A percentile compares a stretch with the other conserved stretches of the same genome.
Evolutionary conservation across 2,888 invertebrate genomes (phyloP).

Genomic region (Creontiades dilutus): DNA sequence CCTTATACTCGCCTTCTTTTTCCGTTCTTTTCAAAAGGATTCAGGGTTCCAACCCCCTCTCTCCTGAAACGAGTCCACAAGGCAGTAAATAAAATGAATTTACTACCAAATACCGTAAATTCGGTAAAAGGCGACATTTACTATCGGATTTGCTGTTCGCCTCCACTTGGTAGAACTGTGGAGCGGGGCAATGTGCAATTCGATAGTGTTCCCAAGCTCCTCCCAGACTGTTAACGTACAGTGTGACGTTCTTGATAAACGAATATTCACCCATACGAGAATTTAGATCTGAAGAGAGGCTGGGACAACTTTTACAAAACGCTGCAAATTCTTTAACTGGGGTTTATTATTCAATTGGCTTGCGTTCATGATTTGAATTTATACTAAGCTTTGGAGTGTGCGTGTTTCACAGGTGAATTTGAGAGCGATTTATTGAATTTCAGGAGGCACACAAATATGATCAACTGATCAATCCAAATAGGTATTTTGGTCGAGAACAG

Average conservation of each 20-base stretch:
- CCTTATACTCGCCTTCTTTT: background rate
- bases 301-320: too few species aligned
- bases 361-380: too few species aligned
- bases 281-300: too few species aligned
- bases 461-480: too few species aligned
- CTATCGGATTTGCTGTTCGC: conserved; percentile 34
- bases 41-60: background rate
- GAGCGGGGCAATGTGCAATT: background rate
- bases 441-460: too few species aligned
- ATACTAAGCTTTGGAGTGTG: too few species aligned
- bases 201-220: background rate
- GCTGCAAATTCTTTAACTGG: too few species aligned
- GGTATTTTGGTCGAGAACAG: too few species aligned
- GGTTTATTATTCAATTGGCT: too few species aligned
- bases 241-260: background rate
- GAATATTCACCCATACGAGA: too few species aligned
- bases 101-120: conserved; percentile 50
- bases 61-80: background rate
- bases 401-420: too few species aligned
- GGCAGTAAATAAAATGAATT: conserved; percentile 62
- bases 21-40: background rate
- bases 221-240: conserved; percentile 15
- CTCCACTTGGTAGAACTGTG: conserved; percentile 16
- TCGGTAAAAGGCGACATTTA: conserved; percentile 21
- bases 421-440: too few species aligned